These are phyloP conservation scores for Dryocosmus kuriphilus DNA, from an alignment of 2,888 invertebrate species.

Conservation along the genomic window DNA sequence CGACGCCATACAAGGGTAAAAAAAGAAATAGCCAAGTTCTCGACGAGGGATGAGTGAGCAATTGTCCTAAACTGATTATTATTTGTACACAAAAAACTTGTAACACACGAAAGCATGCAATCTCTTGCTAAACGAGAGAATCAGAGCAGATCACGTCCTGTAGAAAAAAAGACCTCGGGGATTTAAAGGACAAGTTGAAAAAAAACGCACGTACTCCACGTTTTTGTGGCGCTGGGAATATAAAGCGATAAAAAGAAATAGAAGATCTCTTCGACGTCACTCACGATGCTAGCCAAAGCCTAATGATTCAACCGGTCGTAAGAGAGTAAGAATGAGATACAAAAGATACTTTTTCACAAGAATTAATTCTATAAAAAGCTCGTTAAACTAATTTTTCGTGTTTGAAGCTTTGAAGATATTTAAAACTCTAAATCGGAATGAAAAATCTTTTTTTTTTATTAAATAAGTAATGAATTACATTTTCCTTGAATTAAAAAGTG, in stretches of 20 bases:
- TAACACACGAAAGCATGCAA: not conserved
- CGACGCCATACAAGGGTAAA: not conserved
- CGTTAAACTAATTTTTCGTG: not conserved
- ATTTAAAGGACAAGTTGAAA: not conserved
- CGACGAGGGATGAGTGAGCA: not conserved
- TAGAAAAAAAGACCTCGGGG: not conserved
- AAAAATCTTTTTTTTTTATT: no score
- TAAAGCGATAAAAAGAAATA: slow-evolving; percentile 37
- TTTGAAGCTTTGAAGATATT: no score
- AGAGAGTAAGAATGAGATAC: slow-evolving; percentile 66
- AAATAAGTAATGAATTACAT: no score
- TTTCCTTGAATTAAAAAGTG: no score
- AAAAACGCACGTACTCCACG: not conserved
- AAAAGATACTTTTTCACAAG: not conserved
- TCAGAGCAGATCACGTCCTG: slow-evolving; percentile 1
- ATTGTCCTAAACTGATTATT: slow-evolving; percentile 15
- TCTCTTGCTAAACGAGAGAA: not conserved
- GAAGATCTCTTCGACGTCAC: slow-evolving; percentile 62
- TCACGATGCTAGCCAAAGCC: slow-evolving; percentile 66
- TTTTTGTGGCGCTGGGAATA: not conserved
- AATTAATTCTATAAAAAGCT: not conserved
- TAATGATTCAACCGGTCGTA: slow-evolving; percentile 70
- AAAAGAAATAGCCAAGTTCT: not conserved
- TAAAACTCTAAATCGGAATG: no score
- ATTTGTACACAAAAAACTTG: slow-evolving; percentile 9